These are phyloP conservation scores for Tryphoninae sp. DNA, from an alignment of 2,888 invertebrate species.

Conservation along the genomic window DNA sequence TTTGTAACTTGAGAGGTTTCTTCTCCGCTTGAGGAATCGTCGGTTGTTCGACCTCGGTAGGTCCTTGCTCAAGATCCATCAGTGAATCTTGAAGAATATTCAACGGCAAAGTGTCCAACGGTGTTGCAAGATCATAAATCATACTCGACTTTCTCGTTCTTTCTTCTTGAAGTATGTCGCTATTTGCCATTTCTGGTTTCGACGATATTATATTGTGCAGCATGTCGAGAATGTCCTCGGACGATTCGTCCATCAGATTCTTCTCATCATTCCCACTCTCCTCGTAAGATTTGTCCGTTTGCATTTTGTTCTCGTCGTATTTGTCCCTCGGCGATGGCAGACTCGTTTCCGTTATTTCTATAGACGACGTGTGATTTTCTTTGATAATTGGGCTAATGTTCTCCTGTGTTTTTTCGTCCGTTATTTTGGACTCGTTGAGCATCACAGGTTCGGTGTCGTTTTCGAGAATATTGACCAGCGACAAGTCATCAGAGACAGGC, in stretches of 20 bases:
- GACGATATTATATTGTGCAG: conserved; percentile 85
- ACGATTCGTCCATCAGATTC: conserved; percentile 82
- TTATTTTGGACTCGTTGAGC: conserved; percentile 69
- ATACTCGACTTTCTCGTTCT: conserved; percentile 75
- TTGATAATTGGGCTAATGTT: conserved; percentile 53
- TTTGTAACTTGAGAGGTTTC: conserved; percentile 54
- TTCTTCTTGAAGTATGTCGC: conserved; percentile 74
- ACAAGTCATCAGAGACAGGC: conserved; percentile 78
- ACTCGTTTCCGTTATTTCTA: conserved; percentile 45
- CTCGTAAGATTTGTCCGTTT: conserved; percentile 63
- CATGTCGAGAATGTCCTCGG: conserved; percentile 88
- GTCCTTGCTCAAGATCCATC: conserved; percentile 73
- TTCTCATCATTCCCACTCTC: conserved; percentile 68
- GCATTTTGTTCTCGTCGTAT: conserved; percentile 40
- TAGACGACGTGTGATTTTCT: conserved; percentile 52
- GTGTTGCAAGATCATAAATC: conserved; percentile 78
- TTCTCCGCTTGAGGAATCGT: conserved; percentile 42
- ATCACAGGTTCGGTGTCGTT: conserved; percentile 74
- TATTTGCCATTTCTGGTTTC: conserved; percentile 79
- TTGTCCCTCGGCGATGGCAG: conserved; percentile 56
- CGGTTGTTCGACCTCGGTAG: conserved; percentile 59
- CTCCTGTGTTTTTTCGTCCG: conserved; percentile 59
- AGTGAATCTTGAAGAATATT: conserved; percentile 79
- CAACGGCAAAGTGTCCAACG: conserved; percentile 77
- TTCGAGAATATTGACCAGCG: conserved; percentile 79